Evolutionary conservation across 1,140 invertebrate genomes (phyloP).

Genomic region (Drosophila carrolli): DNA sequence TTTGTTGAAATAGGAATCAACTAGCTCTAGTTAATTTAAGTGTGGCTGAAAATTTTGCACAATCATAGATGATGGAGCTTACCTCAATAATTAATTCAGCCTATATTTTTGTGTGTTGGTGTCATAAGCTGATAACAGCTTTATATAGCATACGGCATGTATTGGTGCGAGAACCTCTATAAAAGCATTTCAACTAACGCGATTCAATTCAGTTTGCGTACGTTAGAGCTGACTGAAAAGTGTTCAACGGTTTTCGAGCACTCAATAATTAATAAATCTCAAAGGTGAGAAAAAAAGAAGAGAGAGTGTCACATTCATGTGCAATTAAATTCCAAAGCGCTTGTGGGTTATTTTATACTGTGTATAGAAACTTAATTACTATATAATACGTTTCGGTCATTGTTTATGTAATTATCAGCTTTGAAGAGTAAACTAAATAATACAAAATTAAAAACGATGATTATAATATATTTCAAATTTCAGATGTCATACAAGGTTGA

Average conservation of each 20-base stretch:
- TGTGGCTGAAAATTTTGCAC: background rate
- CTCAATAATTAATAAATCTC: slow-evolving; percentile 24
- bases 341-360: background rate
- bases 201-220: slow-evolving; percentile 28
- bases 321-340: background rate
- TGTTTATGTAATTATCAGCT: slow-evolving; percentile 6
- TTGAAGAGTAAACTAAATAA: background rate
- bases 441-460: slow-evolving; percentile 8
- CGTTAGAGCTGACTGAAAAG: slow-evolving; percentile 41
- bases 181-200: slow-evolving; percentile 21
- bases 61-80: slow-evolving; percentile 6
- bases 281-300: slow-evolving; percentile 22
- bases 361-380: slow-evolving; percentile 15
- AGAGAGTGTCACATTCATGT: background rate
- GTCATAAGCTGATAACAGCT: slow-evolving; percentile 22
- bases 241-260: slow-evolving; percentile 6
- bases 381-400: background rate
- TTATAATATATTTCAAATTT: background rate
- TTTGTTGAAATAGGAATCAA: background rate
- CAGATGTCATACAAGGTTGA: slow-evolving; percentile 83
- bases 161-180: slow-evolving; percentile 16
- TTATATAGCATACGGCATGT: background rate
- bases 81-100: slow-evolving; percentile 24
- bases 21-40: background rate
- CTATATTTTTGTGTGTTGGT: slow-evolving; percentile 4